Conservation (phyloP, 1,140 invertebrate species). For the Tetragnatha versicolor region DNA sequence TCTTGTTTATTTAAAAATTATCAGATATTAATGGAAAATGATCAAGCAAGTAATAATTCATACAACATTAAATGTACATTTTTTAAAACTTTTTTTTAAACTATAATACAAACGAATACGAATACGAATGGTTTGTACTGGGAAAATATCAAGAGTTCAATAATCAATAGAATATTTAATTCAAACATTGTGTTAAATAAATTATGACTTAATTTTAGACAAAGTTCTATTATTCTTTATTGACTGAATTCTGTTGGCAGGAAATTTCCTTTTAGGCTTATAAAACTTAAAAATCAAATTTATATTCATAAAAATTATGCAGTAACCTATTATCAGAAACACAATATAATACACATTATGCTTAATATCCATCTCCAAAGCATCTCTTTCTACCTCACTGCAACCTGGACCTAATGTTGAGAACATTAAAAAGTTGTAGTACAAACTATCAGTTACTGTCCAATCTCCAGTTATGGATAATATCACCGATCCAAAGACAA, state of each 20-base stretch:
- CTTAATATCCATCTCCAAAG: background rate
- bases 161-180: too few relatives aligned
- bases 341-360: background rate
- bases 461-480: background rate
- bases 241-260: background rate
- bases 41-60: too few relatives aligned
- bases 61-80: too few relatives aligned
- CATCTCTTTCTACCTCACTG: background rate
- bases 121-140: too few relatives aligned
- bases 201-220: background rate
- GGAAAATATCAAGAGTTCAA: too few relatives aligned
- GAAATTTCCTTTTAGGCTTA: background rate
- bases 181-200: too few relatives aligned
- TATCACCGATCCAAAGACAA: conserved; percentile 28
- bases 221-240: background rate
- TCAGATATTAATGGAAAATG: too few relatives aligned
- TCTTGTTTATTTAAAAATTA: too few relatives aligned
- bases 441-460: conserved; percentile 6
- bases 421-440: conserved; percentile 44
- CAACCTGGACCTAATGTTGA: conserved; percentile 1
- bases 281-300: conserved; percentile 18
- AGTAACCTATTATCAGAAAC: conserved; percentile 10
- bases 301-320: conserved; percentile 32
- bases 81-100: too few relatives aligned
- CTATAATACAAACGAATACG: too few relatives aligned